Evolutionary conservation across 37 sponge, comb jelly and placozoan genomes (phyloP).

Genomic region (Agelas oroides): DNA sequence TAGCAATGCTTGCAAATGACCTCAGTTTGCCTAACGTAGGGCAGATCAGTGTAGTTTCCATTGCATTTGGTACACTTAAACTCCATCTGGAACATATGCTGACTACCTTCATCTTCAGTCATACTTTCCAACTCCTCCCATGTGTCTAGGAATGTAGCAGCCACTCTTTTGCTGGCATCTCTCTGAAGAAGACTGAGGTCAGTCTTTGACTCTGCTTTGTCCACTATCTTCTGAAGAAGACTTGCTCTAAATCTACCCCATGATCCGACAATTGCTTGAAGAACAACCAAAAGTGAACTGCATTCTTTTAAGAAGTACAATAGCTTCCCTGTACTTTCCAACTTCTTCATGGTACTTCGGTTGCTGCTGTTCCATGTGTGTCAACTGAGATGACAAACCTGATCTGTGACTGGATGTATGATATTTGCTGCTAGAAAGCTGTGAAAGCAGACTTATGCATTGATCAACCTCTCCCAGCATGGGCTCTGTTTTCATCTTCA

Average conservation of each 20-base stretch:
- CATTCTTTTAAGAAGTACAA: constrained; percentile 9
- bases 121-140: too few relatives aligned
- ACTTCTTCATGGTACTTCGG: not conserved
- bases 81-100: too few relatives aligned
- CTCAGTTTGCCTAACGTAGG: too few relatives aligned
- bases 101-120: too few relatives aligned
- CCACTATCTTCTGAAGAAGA: constrained; percentile 21
- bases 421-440: not conserved
- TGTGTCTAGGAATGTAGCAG: constrained; percentile 37
- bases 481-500: constrained; percentile 1
- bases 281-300: not conserved
- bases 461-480: constrained; percentile 8
- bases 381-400: not conserved
- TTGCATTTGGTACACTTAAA: too few relatives aligned
- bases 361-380: not conserved
- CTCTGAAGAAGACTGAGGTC: not conserved
- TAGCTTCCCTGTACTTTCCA: constrained; percentile 12
- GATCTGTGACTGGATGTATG: not conserved
- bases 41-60: too few relatives aligned
- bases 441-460: not conserved
- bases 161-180: constrained; percentile 1
- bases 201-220: constrained; percentile 1
- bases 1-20: too few relatives aligned
- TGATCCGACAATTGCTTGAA: constrained; percentile 4
- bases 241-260: constrained; percentile 17